Percentiles rank a stretch among this genome's conserved stretches.
phyloP scores from a whole-genome alignment of 2,888 invertebrate genomes.

The Neoaliturus tenellus region DNA sequence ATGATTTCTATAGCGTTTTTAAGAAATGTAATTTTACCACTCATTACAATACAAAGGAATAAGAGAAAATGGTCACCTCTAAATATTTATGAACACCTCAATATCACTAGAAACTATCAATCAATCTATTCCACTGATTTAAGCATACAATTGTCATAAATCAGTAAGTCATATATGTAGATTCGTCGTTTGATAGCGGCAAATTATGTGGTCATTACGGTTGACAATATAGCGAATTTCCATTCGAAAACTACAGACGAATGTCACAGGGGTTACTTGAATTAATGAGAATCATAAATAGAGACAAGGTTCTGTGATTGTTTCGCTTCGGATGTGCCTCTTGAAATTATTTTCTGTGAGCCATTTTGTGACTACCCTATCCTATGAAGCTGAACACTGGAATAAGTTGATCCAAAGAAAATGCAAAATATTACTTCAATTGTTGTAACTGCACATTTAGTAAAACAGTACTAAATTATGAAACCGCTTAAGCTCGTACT shows the following conservation, averaged over 20 bases:
- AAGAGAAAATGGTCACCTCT: background rate
- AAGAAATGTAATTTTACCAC: too few relatives aligned
- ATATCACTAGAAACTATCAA: slow-evolving; percentile 28
- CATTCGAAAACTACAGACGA: slow-evolving; percentile 9
- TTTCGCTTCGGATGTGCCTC: background rate
- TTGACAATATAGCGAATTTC: slow-evolving; percentile 21
- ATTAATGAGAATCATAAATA: slow-evolving; percentile 31
- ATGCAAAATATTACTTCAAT: too few relatives aligned
- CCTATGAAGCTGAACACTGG: too few relatives aligned
- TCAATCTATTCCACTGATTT: slow-evolving; percentile 6
- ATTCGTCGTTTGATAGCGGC: slow-evolving; percentile 11
- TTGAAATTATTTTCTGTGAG: background rate
- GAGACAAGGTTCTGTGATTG: background rate
- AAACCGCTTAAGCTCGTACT: too few relatives aligned
- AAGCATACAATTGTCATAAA: slow-evolving; percentile 12
- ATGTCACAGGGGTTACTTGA: background rate
- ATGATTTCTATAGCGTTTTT: too few relatives aligned
- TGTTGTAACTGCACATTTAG: too few relatives aligned
- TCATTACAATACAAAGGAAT: background rate
- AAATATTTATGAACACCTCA: slow-evolving; percentile 36
- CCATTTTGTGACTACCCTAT: too few relatives aligned
- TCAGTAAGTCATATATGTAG: slow-evolving; percentile 41
- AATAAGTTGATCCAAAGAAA: too few relatives aligned
- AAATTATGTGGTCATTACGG: slow-evolving; percentile 20
- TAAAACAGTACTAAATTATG: too few relatives aligned